Conservation (phyloP, 1,140 invertebrate species). For the Eulimnadia texana region DNA sequence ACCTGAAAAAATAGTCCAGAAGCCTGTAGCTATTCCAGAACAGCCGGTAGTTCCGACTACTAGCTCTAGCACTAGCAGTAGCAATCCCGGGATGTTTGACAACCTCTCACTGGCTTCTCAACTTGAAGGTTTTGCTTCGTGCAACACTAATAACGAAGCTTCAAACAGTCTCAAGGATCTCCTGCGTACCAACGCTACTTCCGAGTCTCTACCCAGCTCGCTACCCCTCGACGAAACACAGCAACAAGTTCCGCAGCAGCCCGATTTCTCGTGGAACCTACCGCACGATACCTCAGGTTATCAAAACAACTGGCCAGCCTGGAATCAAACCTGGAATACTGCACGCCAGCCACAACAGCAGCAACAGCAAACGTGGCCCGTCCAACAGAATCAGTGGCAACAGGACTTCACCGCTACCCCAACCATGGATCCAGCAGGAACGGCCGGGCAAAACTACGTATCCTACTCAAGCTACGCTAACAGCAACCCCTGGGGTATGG, state of each 20-base stretch:
- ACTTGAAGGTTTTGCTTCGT: conserved; percentile 13
- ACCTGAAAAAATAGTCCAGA: neutral
- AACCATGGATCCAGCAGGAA: neutral
- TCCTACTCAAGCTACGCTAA: neutral
- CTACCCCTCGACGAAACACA: neutral
- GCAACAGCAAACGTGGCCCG: neutral
- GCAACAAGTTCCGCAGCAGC: neutral
- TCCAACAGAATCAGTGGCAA: neutral
- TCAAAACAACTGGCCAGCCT: neutral
- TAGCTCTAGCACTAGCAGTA: neutral
- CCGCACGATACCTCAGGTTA: neutral
- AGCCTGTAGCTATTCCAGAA: neutral
- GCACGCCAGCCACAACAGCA: neutral
- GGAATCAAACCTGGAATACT: neutral
- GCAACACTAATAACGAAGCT: neutral
- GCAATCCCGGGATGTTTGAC: conserved; percentile 8
- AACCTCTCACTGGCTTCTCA: conserved; percentile 12
- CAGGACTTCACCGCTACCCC: neutral
- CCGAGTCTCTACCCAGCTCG: neutral
- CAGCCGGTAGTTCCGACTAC: neutral
- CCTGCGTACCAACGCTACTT: neutral
- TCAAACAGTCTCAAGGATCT: conserved; percentile 4
- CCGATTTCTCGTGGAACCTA: neutral
- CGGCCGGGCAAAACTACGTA: neutral
- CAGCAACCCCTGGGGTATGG: neutral